phyloP scores from a whole-genome alignment of 2,113 vertebrate species.

The Antechinus stuartii region DNA sequence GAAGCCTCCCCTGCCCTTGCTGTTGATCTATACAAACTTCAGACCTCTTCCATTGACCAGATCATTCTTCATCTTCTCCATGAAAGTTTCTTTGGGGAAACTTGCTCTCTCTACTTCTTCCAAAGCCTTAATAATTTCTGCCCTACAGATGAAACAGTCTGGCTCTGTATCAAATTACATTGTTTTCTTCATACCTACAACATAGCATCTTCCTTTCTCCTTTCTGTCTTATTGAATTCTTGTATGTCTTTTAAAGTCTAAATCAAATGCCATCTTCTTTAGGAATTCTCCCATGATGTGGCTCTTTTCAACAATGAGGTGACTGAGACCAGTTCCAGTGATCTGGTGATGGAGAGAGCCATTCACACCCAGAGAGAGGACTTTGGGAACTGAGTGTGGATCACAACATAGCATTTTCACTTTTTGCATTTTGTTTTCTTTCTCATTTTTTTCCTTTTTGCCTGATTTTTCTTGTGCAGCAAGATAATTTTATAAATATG shows the following conservation, averaged over 20 bases:
- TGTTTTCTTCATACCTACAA: background rate
- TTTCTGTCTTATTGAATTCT: background rate
- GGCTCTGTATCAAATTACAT: background rate
- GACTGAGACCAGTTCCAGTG: too few relatives aligned
- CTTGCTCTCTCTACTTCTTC: background rate
- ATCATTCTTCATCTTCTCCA: background rate
- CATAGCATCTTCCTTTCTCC: background rate
- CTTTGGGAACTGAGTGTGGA: too few relatives aligned
- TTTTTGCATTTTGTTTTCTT: too few relatives aligned
- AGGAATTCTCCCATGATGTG: background rate
- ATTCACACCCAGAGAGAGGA: too few relatives aligned
- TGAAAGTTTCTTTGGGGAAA: background rate
- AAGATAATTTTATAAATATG: too few relatives aligned
- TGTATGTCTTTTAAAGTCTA: background rate
- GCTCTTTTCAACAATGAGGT: too few relatives aligned
- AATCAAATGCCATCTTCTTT: background rate
- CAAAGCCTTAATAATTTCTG: background rate
- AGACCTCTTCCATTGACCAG: background rate
- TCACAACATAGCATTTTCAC: too few relatives aligned
- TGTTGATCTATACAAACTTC: background rate
- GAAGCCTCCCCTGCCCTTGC: background rate
- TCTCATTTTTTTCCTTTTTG: too few relatives aligned
- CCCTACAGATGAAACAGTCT: background rate
- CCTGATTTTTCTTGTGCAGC: too few relatives aligned
- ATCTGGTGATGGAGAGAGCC: too few relatives aligned